These are phyloP conservation scores for Siniperca chuatsi DNA, from an alignment of 2,113 vertebrate genomes.

Conservation along the genomic window DNA sequence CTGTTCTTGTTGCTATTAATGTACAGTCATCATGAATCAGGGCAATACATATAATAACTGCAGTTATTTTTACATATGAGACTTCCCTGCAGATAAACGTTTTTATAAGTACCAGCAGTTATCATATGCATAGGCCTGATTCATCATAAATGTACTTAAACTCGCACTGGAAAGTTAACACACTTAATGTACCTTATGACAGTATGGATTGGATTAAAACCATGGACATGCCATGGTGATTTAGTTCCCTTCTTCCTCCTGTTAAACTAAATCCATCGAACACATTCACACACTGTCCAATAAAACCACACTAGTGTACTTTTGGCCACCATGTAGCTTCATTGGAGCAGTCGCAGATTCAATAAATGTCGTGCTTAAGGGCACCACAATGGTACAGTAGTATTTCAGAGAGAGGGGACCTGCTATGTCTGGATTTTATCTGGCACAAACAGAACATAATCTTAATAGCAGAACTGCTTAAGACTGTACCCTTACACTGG, in stretches of 20 bases:
- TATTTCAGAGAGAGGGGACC: constrained; percentile 11
- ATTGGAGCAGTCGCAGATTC: constrained; percentile 25
- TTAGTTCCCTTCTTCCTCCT: constrained; percentile 18
- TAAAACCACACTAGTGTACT: constrained; percentile 29
- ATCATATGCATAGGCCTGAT: no score
- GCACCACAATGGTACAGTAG: neutral
- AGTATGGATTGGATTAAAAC: constrained; percentile 42
- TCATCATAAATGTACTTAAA: no score
- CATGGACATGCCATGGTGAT: neutral
- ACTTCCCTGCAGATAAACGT: no score
- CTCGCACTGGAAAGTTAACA: no score
- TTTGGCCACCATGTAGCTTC: constrained; percentile 6
- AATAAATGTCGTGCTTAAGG: constrained; percentile 45
- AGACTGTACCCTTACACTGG: constrained; percentile 12
- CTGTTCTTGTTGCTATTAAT: no score
- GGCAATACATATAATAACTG: no score
- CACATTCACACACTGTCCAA: constrained; percentile 25
- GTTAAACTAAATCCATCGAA: constrained; percentile 43
- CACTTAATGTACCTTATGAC: neutral
- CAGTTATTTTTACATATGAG: no score
- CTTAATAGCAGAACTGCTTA: constrained; percentile 20
- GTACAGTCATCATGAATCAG: no score
- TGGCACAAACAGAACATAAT: constrained; percentile 38
- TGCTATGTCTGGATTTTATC: constrained; percentile 36
- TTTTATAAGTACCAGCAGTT: no score